These are phyloP conservation scores for Spatula clypeata DNA, from an alignment of 2,797 vertebrate species.

Conservation along the genomic window DNA sequence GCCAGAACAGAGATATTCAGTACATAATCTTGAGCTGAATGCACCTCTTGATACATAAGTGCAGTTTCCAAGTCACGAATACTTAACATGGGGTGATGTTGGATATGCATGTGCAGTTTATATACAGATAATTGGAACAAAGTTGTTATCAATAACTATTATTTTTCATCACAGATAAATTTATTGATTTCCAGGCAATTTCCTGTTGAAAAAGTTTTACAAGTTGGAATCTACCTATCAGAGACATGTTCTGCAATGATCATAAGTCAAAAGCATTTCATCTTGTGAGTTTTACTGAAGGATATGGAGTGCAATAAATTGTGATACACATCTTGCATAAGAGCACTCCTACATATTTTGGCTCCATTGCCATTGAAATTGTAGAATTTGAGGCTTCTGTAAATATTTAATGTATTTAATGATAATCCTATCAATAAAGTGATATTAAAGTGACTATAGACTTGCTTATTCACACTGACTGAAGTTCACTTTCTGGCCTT, in stretches of 20 bases:
- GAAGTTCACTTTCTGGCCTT: neutral
- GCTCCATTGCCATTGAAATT: neutral
- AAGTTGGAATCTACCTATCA: neutral
- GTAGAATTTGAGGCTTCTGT: neutral
- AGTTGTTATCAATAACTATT: neutral
- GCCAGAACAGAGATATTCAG: neutral
- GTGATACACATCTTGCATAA: neutral
- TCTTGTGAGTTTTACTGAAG: neutral
- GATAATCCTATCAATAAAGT: neutral
- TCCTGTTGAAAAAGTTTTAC: neutral
- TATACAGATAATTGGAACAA: neutral
- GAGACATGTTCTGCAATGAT: neutral
- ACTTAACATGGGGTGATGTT: neutral
- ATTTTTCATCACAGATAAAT: neutral
- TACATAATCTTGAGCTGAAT: neutral
- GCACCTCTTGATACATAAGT: neutral
- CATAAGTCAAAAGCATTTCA: neutral
- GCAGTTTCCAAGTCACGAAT: neutral
- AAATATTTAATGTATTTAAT: neutral
- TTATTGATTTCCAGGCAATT: neutral
- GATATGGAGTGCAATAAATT: neutral
- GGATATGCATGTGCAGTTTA: neutral
- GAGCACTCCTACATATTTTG: neutral
- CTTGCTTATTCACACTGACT: neutral
- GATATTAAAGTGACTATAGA: neutral